A percentile compares a stretch with the other conserved stretches of the same genome.
These are phyloP conservation scores for Eupsittula cactorum DNA, from an alignment of 2,113 vertebrate genomes.

Conservation along the genomic window DNA sequence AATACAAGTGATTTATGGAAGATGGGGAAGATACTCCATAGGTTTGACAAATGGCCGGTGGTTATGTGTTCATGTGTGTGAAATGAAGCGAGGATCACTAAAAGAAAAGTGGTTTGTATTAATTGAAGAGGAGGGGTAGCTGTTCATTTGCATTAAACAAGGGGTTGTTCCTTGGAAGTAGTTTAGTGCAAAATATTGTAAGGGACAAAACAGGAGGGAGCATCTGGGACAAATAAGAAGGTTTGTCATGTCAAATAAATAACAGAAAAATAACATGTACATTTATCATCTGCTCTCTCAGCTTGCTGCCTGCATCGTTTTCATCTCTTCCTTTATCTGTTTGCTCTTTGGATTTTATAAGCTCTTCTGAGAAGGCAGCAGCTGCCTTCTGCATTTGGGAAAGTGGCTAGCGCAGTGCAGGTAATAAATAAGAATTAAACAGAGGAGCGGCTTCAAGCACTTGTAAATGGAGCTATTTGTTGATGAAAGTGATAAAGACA, in stretches of 20 bases:
- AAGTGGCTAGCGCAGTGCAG: neutral
- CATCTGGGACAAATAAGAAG: neutral
- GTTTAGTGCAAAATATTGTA: neutral
- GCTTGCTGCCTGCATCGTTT: neutral
- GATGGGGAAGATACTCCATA: neutral
- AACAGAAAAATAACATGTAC: neutral
- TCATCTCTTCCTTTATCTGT: neutral
- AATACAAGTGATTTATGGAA: neutral
- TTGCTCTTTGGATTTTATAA: neutral
- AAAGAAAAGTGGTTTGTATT: neutral
- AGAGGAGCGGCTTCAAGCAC: neutral
- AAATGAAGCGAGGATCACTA: neutral
- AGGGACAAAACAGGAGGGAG: neutral
- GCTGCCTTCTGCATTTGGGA: neutral
- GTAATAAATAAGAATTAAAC: neutral
- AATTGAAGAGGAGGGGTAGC: neutral
- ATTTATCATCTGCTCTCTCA: neutral
- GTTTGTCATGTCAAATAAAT: neutral
- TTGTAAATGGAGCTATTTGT: neutral
- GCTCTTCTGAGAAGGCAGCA: neutral
- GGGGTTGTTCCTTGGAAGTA: neutral
- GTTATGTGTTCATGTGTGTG: neutral
- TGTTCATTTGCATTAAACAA: neutral
- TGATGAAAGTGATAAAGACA: neutral
- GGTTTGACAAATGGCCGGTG: neutral